Evolutionary conservation across 2,888 invertebrate genomes (phyloP).

Genomic region (Eupithecia subumbrata): DNA sequence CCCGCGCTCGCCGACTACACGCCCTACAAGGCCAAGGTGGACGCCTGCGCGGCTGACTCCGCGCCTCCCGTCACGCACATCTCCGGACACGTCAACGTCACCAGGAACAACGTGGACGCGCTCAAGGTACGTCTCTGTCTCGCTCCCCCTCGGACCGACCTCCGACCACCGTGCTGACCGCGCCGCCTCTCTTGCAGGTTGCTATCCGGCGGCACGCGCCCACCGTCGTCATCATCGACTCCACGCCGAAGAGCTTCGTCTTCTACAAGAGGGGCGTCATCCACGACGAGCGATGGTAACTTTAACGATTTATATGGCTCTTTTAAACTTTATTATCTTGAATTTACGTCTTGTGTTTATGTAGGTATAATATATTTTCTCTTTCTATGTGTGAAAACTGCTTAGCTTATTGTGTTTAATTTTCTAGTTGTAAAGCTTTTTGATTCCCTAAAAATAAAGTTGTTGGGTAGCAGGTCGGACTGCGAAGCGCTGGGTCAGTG

Average conservation of each 20-base stretch:
- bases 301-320: no score
- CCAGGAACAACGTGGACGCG: slow-evolving; percentile 61
- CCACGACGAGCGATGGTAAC: slow-evolving; percentile 68
- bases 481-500: not conserved
- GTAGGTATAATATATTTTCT: no score
- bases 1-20: slow-evolving; percentile 64
- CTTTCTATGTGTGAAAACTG: no score
- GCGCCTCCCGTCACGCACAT: slow-evolving; percentile 68
- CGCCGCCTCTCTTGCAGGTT: slow-evolving; percentile 51
- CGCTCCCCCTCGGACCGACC: not conserved
- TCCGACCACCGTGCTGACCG: not conserved
- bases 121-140: slow-evolving; percentile 60
- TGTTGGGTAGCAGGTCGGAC: not conserved
- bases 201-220: slow-evolving; percentile 69
- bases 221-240: slow-evolving; percentile 69
- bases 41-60: slow-evolving; percentile 54
- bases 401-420: no score
- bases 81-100: slow-evolving; percentile 70
- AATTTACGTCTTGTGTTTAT: no score
- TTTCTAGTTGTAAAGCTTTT: no score
- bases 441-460: no score
- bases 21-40: slow-evolving; percentile 51
- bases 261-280: slow-evolving; percentile 64
- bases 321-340: no score
- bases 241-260: slow-evolving; percentile 56